Conservation (phyloP, 2,113 vertebrate genomes). For the Uropsilus gracilis region DNA sequence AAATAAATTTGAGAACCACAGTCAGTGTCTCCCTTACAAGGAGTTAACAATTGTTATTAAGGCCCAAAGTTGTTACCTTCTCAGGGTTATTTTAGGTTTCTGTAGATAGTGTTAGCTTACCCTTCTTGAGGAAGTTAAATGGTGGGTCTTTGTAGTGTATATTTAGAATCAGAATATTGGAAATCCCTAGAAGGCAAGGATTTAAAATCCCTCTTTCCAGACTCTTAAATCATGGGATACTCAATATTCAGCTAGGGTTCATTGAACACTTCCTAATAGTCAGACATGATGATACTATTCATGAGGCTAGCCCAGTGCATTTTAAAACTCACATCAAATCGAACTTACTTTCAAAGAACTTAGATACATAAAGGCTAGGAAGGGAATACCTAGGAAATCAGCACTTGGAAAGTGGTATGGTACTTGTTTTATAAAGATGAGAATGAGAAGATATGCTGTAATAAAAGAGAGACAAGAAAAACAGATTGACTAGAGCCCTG, state of each 20-base stretch:
- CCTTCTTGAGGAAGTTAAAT: neutral
- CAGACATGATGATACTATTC: neutral
- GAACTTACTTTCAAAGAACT: conserved; percentile 44
- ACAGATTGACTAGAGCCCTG: neutral
- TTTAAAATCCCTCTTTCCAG: neutral
- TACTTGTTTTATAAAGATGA: neutral
- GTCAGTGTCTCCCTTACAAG: neutral
- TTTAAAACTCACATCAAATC: neutral
- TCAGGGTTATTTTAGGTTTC: neutral
- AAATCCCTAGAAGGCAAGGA: neutral
- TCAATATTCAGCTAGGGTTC: neutral
- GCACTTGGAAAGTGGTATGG: neutral
- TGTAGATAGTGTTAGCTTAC: neutral
- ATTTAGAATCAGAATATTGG: neutral
- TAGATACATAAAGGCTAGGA: neutral
- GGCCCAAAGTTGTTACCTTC: neutral
- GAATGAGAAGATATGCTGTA: neutral
- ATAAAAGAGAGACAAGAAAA: neutral
- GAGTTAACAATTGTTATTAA: neutral
- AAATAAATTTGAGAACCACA: neutral
- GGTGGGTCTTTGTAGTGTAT: neutral
- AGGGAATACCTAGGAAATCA: neutral
- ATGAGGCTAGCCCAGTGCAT: neutral
- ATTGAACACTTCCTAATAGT: neutral
- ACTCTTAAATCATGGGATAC: neutral